A percentile compares a stretch with the other conserved stretches of the same genome.
Conservation (phyloP, 1,140 invertebrate species). For the Amphibalanus amphitrite region DNA sequence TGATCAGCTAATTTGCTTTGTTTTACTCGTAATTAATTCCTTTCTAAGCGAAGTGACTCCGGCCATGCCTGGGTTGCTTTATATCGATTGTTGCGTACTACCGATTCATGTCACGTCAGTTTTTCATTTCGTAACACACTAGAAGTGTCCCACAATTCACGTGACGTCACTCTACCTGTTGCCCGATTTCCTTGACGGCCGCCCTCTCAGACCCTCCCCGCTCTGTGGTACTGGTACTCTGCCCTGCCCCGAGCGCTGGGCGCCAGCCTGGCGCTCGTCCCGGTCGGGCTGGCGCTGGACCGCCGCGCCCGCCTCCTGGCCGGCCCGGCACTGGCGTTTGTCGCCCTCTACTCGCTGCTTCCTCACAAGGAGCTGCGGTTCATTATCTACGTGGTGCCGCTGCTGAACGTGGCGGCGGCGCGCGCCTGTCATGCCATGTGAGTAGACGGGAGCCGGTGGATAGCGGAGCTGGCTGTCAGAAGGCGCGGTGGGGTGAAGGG, state of each 20-base stretch:
- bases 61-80: too few relatives aligned
- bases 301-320: slow-evolving; percentile 45
- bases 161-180: too few relatives aligned
- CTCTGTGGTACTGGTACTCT: slow-evolving; percentile 97
- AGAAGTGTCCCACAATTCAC: too few relatives aligned
- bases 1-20: too few relatives aligned
- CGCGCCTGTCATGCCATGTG: slow-evolving; percentile 69
- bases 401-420: slow-evolving; percentile 81
- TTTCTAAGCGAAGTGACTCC: too few relatives aligned
- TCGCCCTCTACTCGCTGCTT: slow-evolving; percentile 78
- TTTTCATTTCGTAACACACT: too few relatives aligned
- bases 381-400: slow-evolving; percentile 89
- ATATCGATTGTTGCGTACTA: too few relatives aligned
- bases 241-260: slow-evolving; percentile 78
- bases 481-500: too few relatives aligned
- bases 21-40: too few relatives aligned
- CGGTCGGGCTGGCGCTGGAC: slow-evolving; percentile 58
- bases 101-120: too few relatives aligned
- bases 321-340: slow-evolving; percentile 60
- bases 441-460: too few relatives aligned
- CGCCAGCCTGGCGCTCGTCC: slow-evolving; percentile 59
- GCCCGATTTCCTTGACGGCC: slow-evolving; percentile 22
- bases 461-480: too few relatives aligned
- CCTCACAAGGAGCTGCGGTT: slow-evolving; percentile 98
- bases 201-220: slow-evolving; percentile 62